Evolutionary conservation across 2,888 invertebrate species (phyloP), one percentile per base, ranked within the genome.

Genomic region (Lamellibrachia columna): DNA sequence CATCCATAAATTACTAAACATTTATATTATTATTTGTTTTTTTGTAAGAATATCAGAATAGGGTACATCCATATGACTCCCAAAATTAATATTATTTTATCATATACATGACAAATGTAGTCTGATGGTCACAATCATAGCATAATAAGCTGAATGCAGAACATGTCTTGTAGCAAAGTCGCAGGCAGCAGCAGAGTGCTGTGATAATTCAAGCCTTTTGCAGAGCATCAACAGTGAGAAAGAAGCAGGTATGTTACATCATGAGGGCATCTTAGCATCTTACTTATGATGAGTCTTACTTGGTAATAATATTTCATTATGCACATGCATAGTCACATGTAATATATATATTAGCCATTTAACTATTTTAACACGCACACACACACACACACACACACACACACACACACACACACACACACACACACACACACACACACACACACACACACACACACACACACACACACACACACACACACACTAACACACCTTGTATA

Each of bases 171-270:
- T 95, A 97, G 98, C 98, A 98, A 95, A 97, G 98, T 94, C 97
- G 98, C 93, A 97, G 97, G 95, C 97, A 98, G 95, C 97, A 98
- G 60, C 97, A 98, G 95, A 98, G 98, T 95, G 97, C 98, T 22
- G 97, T 98, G 94, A 97, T 98, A 95, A 97, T 99, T 93, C 99
- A 99, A 96, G 95, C 95, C 28, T 94, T 94, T 52, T 96, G 94
- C 93, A 94, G 96, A 93, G 95, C 96, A 15, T 95, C 95, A 93
- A 93, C 92, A 91, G 94, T 94, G 52, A 94, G 96, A 92, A 95
- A 95, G 92, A 93, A 92, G 94, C 94, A 95, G 94, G 96, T 96
- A 94, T 92, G 93, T 93, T 52, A 40, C 40, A 91, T 15, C n/a
- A 52, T 9, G 28, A 9, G 8, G 52, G 4, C 52, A 15, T 53